A percentile compares a stretch with the other conserved stretches of the same genome.
Conservation (phyloP, 2,113 vertebrate genomes). For the Serilophus lunatus region DNA sequence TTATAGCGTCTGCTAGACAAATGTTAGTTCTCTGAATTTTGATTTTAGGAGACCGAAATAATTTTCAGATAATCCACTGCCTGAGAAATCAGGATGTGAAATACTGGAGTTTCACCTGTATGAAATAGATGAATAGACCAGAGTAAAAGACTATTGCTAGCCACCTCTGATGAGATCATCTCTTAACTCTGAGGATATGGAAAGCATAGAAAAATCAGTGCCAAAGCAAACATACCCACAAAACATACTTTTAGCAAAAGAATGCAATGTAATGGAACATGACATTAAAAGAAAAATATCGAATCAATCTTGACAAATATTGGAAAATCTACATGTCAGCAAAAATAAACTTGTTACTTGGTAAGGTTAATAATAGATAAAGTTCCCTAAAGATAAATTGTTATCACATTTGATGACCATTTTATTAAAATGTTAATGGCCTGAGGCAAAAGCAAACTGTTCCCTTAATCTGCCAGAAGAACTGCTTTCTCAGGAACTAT, state of each 20-base stretch:
- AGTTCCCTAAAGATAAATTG: slow-evolving; percentile 69
- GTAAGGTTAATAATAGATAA: slow-evolving; percentile 76
- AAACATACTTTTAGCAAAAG: slow-evolving; percentile 47
- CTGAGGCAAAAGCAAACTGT: slow-evolving; percentile 77
- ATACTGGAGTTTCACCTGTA: neutral
- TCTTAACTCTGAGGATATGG: slow-evolving; percentile 45
- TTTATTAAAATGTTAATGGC: slow-evolving; percentile 79
- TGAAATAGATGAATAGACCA: neutral
- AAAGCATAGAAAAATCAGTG: slow-evolving; percentile 54
- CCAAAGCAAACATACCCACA: slow-evolving; percentile 58
- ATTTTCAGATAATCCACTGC: neutral
- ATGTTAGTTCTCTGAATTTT: slow-evolving; percentile 42
- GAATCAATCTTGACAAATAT: slow-evolving; percentile 16
- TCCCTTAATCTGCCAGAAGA: slow-evolving; percentile 74
- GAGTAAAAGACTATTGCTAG: neutral
- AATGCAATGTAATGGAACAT: slow-evolving; percentile 41
- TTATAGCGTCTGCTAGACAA: slow-evolving; percentile 33
- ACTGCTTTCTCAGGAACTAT: slow-evolving; percentile 69
- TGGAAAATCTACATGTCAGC: slow-evolving; percentile 67
- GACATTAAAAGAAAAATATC: slow-evolving; percentile 31
- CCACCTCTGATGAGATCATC: slow-evolving; percentile 29
- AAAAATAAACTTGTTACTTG: slow-evolving; percentile 72
- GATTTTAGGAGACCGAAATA: slow-evolving; percentile 10
- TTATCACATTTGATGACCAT: slow-evolving; percentile 72
- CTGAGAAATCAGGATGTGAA: neutral